Conservation (phyloP, 2,797 vertebrate genomes). For the Delichon dasypus region DNA sequence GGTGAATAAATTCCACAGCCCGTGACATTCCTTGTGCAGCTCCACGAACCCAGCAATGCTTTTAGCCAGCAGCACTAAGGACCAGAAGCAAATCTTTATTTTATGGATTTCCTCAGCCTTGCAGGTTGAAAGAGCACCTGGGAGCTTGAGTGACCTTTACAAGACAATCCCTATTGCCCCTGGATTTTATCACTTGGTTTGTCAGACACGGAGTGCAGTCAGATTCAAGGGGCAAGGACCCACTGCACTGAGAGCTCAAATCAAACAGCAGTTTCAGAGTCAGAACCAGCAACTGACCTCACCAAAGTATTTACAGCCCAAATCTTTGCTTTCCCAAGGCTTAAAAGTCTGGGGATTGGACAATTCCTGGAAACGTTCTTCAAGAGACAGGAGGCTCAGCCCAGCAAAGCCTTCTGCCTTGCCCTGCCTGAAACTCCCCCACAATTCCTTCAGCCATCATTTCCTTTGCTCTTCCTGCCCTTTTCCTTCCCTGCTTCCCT, state of each 20-base stretch:
- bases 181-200: neutral
- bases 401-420: neutral
- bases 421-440: neutral
- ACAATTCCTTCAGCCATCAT: neutral
- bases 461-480: neutral
- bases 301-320: neutral
- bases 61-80: neutral
- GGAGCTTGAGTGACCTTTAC: neutral
- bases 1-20: neutral
- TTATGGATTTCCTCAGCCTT: neutral
- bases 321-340: neutral
- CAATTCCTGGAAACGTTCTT: neutral
- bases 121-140: neutral
- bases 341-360: neutral
- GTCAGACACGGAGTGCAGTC: neutral
- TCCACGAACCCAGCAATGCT: rapidly evolving
- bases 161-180: neutral
- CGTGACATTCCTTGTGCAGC: rapidly evolving
- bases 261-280: neutral
- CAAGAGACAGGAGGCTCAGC: neutral
- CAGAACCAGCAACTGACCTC: neutral
- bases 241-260: neutral
- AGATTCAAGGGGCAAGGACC: neutral
- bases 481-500: neutral
- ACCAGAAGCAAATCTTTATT: neutral